These are phyloP conservation scores for Takifugu ocellatus DNA, from an alignment of 2,797 vertebrate genomes.

Conservation along the genomic window DNA sequence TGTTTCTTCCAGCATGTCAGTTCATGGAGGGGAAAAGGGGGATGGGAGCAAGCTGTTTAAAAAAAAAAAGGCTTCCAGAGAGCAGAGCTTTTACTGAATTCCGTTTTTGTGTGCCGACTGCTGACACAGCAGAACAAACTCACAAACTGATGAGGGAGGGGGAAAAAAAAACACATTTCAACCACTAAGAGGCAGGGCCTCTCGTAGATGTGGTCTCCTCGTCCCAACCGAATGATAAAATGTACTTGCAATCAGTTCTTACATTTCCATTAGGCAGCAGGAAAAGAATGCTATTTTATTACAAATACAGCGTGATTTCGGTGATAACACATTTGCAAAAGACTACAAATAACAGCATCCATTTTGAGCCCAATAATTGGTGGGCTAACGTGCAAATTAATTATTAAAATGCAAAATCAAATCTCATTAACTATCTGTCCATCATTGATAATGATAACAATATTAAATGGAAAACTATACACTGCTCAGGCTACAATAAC, in stretches of 20 bases:
- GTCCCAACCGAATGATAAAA: slow-evolving; percentile 72
- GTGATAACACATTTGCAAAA: too few relatives aligned
- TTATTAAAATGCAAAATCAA: slow-evolving; percentile 32
- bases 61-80: slow-evolving; percentile 44
- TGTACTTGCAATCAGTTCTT: slow-evolving; percentile 71
- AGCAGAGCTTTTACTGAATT: slow-evolving; percentile 77
- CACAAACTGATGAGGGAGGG: slow-evolving; percentile 70
- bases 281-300: slow-evolving; percentile 27
- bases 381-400: slow-evolving; percentile 20
- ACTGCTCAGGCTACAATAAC: too few relatives aligned
- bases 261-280: slow-evolving; percentile 33
- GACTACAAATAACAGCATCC: too few relatives aligned
- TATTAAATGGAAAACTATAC: not conserved
- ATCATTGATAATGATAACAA: not conserved
- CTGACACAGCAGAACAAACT: slow-evolving; percentile 80
- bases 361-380: not conserved
- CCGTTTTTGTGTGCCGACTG: slow-evolving; percentile 78
- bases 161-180: slow-evolving; percentile 61
- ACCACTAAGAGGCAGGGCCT: slow-evolving; percentile 71
- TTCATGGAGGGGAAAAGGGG: slow-evolving; percentile 65
- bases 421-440: not conserved
- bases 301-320: too few relatives aligned
- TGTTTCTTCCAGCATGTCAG: slow-evolving; percentile 82
- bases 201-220: slow-evolving; percentile 57
- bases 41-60: slow-evolving; percentile 74